Conservation (phyloP, 1,140 invertebrate genomes). For the Achatina immaculata region DNA sequence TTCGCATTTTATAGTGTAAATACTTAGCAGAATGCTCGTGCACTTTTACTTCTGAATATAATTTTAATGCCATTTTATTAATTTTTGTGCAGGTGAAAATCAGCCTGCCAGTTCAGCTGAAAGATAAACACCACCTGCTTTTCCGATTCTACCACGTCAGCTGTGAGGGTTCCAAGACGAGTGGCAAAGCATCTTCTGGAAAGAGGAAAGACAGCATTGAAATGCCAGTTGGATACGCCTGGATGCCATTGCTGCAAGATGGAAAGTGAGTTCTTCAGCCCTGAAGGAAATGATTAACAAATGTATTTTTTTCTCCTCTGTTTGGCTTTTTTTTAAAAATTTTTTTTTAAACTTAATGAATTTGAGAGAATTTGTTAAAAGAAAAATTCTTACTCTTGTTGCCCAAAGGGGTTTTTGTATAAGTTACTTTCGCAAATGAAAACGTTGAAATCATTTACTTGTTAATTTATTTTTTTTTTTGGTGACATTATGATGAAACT, state of each 20-base stretch:
- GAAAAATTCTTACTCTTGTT: too few species aligned
- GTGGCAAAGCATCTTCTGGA: constrained; percentile 40
- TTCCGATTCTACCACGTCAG: constrained; percentile 98
- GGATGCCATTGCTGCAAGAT: constrained; percentile 86
- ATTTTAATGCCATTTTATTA: neutral
- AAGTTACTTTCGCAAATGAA: too few species aligned
- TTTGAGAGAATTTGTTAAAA: too few species aligned
- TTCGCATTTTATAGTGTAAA: too few species aligned
- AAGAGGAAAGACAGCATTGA: constrained; percentile 76
- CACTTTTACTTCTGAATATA: too few species aligned
- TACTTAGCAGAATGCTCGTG: too few species aligned
- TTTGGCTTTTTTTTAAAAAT: neutral
- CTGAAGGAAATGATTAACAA: too few species aligned
- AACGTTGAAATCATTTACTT: too few species aligned
- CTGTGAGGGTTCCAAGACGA: constrained; percentile 78
- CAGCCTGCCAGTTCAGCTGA: constrained; percentile 86
- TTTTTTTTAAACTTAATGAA: neutral
- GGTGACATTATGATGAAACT: too few species aligned
- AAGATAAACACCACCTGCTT: constrained; percentile 83
- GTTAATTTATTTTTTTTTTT: too few species aligned
- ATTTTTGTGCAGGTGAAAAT: constrained; percentile 84
- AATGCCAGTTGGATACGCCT: constrained; percentile 90
- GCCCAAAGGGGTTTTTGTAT: too few species aligned
- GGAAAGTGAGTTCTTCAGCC: constrained; percentile 75
- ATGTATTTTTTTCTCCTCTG: neutral